phyloP scores from a whole-genome alignment of 35 echinoderm and acorn worm species.

The Chiridota heheva region DNA sequence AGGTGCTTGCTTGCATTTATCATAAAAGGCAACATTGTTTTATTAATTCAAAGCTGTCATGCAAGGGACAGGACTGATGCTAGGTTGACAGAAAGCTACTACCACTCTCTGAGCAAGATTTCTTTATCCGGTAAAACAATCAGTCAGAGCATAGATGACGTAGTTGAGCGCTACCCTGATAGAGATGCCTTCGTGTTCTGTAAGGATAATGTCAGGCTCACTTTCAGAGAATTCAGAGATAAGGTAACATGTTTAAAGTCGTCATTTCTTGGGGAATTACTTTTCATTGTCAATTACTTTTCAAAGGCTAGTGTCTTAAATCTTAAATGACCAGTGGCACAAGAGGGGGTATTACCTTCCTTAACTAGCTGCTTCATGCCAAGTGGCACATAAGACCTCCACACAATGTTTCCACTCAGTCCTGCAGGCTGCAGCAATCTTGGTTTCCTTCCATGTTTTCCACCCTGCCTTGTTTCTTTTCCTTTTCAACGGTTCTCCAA shows the following conservation, averaged over 20 bases:
- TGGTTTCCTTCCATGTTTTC: too few relatives aligned
- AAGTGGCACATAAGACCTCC: too few relatives aligned
- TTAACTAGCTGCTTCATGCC: too few relatives aligned
- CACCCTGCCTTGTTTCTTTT: too few relatives aligned
- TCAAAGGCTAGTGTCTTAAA: neutral
- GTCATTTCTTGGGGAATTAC: neutral
- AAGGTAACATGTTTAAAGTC: conserved; percentile 38
- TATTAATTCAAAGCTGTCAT: too few relatives aligned
- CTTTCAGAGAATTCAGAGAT: conserved; percentile 65
- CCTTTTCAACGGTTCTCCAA: too few relatives aligned
- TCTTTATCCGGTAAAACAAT: conserved; percentile 81
- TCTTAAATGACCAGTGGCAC: neutral
- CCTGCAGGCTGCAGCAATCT: too few relatives aligned
- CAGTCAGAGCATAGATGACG: conserved; percentile 66
- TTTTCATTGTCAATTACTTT: neutral
- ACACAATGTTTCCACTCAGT: too few relatives aligned
- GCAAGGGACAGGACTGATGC: too few relatives aligned
- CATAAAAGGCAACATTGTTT: too few relatives aligned
- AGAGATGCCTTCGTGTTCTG: conserved; percentile 61
- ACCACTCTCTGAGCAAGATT: conserved; percentile 15
- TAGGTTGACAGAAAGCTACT: conserved; percentile 73
- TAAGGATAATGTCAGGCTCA: conserved; percentile 57
- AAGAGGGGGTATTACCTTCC: neutral
- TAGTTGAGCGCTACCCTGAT: conserved; percentile 63
- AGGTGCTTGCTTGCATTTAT: too few relatives aligned